A percentile compares a stretch with the other conserved stretches of the same genome.
Evolutionary conservation across 2,888 invertebrate genomes (phyloP).

Genomic region (Caenorhabditis sulstoni): DNA sequence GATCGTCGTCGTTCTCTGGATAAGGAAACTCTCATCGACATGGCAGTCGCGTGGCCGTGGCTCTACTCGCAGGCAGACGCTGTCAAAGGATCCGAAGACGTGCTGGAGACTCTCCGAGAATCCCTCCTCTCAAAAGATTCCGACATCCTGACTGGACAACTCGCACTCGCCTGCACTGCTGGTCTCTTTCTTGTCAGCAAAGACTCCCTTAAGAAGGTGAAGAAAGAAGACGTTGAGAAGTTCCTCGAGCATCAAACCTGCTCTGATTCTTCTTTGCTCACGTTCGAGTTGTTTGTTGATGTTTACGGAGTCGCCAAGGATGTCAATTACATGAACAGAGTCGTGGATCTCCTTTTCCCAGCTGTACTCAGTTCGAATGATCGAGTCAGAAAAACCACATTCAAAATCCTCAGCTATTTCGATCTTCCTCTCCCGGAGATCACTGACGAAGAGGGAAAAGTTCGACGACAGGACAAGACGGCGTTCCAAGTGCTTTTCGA

Average conservation of each 20-base stretch:
- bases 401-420: conserved; percentile 67
- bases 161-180: conserved; percentile 34
- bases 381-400: conserved; percentile 57
- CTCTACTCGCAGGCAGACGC: conserved; percentile 50
- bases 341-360: conserved; percentile 47
- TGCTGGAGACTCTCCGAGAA: conserved; percentile 23
- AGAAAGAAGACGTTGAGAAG: conserved; percentile 31
- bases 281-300: conserved; percentile 50
- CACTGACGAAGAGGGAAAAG: conserved; percentile 53
- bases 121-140: background rate
- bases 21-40: conserved; percentile 26
- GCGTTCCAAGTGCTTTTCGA: conserved; percentile 79
- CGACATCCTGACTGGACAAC: conserved; percentile 29
- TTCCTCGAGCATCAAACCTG: conserved; percentile 37
- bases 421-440: conserved; percentile 47
- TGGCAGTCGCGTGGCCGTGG: conserved; percentile 65
- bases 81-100: conserved; percentile 53
- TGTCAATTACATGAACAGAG: conserved; percentile 47
- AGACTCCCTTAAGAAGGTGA: conserved; percentile 23
- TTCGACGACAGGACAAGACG: conserved; percentile 22
- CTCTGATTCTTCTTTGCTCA: conserved; percentile 57
- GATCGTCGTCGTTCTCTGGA: background rate
- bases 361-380: conserved; percentile 55
- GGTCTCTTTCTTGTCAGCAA: conserved; percentile 45
- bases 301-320: conserved; percentile 44